Conservation (phyloP, 2,888 invertebrate species). For the Tholera decimalis region DNA sequence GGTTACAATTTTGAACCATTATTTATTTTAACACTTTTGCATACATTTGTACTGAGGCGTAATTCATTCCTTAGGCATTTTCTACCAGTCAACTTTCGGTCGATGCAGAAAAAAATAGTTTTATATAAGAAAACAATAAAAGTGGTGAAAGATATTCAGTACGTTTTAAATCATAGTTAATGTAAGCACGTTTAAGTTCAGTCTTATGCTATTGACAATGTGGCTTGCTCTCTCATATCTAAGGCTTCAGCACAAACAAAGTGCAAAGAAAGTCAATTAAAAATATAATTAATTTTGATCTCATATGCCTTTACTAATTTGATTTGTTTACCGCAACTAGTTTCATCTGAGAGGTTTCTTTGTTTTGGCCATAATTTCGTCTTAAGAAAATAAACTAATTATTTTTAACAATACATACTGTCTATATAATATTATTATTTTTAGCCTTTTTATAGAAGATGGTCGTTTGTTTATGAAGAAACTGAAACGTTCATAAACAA, state of each 20-base stretch:
- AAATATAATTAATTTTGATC: constrained; percentile 51
- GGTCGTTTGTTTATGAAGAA: too few species aligned
- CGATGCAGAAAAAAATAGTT: too few species aligned
- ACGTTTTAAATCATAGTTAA: constrained; percentile 6
- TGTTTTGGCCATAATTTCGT: constrained; percentile 15
- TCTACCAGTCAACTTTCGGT: too few species aligned
- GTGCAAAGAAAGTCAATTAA: constrained; percentile 47
- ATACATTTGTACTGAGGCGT: too few species aligned
- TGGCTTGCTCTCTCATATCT: constrained; percentile 1
- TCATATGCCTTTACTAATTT: constrained; percentile 45
- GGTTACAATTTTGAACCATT: too few species aligned
- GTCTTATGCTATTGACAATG: constrained; percentile 23
- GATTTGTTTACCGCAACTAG: constrained; percentile 17
- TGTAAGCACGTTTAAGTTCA: neutral
- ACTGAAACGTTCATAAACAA: too few species aligned
- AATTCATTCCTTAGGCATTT: too few species aligned
- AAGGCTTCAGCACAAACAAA: constrained; percentile 35
- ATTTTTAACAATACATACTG: neutral
- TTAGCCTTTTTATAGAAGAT: neutral
- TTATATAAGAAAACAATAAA: too few species aligned
- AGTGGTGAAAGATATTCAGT: neutral
- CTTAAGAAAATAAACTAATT: constrained; percentile 2
- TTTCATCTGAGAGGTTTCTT: constrained; percentile 18
- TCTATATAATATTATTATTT: neutral
- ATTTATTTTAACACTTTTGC: too few species aligned